Evolutionary conservation across 2,888 invertebrate genomes (phyloP), one percentile per base, ranked within the genome.

Genomic region (Heliothis peltigera): DNA sequence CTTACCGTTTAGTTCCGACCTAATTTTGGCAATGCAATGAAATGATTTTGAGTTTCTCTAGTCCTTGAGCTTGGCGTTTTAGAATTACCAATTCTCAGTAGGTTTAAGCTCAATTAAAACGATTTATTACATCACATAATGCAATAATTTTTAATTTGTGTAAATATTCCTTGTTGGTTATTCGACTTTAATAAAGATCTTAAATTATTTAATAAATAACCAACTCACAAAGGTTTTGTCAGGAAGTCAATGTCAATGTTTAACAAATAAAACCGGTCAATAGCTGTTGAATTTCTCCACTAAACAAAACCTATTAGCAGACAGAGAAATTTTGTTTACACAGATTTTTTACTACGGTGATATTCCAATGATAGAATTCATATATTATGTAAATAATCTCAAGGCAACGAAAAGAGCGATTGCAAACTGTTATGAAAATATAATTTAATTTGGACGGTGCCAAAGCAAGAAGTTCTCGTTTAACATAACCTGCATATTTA

Each of bases 371-470:
- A 55, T 54, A 60, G 54, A 64, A 76, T 64, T 63, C 17, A 53
- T 69, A 51, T 68, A 48, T 67, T 64, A 56, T 73, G 62, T 66
- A 62, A 76, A 66, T 66, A 62, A 47, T 19, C 21, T 49, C 19
- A 60, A 47, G 57, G 71, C 70, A n/a, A 47, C 19, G 4, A 77
- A 71, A 65, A 1, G 4, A 46, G 77, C 77, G 71, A 48, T 60
- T 58, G 58, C 21, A 35, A 17, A 6, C 8, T 6, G n/a, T 17
- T 17, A 4, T 25, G 2, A 2, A 12, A 43, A 48, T 25, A 35
- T 15, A 4, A 15, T 35, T 35, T 35, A 32, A 7, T 28, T 2
- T 28, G 28, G 22, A 22, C 4, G 22, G 2, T 4, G 22, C 2
- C 2, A 22, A 22, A 22, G 4, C 22, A 22, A 22, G 12, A 32